Base-by-base conservation (phyloP, 2,888 invertebrate genomes). In the Cataglyphis cursor region DNA sequence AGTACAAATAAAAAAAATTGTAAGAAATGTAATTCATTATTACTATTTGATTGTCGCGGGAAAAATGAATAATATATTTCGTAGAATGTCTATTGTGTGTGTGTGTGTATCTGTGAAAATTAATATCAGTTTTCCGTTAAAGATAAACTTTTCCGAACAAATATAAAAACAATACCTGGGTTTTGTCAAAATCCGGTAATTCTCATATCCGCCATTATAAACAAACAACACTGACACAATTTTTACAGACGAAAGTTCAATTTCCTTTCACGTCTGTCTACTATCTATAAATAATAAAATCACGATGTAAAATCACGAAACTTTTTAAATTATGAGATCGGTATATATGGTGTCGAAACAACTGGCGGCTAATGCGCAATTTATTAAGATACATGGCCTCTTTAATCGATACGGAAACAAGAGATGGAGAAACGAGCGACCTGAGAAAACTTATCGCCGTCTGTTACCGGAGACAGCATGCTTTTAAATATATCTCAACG, bases 251-350 rank as follows among this genome's bases (percentile, higher is more conserved):
- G 64, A 82, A 87, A 80, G 65, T 85, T 89, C 59, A 75, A 74
- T 75, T 74, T 82, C 83, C 61, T 48, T 9, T 64, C 41, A 8
- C 51, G 70, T 75, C 66, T 83, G 84, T 76, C 66, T 85, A 82
- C 85, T n/a, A n/a, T n/a, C n/a, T n/a, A 90, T 90, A 90, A 90
- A 89, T 90, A 90, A 90, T 88, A 28, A 28, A 28, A 28, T 28
- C 28, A 28, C 28, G 28, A 76, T 83, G 76, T 51, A 24, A 51
- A 80, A 82, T 82, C 82, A 75, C 31, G 85, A 84, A 90, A 90
- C 88, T 91, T 90, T 89, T 87, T 76, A 90, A 90, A 89, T 90
- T 89, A 90, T 84, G 61, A 87, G 82, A 70, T 70, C 75, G 72
- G 73, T 59, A 62, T 74, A 61, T 38, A 59, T 21, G 57, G 74